Conservation (phyloP, 1,140 invertebrate genomes). For the Drosophila nebulosa region DNA sequence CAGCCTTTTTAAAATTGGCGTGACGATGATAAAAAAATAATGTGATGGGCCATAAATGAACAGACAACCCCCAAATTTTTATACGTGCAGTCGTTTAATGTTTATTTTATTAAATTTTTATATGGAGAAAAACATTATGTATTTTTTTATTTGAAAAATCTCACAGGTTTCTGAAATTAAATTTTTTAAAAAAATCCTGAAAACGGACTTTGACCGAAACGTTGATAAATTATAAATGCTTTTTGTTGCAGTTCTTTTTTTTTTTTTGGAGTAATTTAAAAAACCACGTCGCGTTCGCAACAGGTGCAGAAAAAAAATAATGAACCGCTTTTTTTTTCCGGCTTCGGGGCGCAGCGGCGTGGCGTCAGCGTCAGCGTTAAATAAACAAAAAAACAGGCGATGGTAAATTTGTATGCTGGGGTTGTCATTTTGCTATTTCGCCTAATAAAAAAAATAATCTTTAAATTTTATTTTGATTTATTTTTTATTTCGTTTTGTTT, state of each 20-base stretch:
- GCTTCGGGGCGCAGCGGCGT: not conserved
- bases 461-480: not conserved
- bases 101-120: too few species aligned
- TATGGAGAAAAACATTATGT: not conserved
- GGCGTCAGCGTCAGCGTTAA: too few species aligned
- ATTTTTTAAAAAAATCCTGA: constrained; percentile 10
- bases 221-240: constrained; percentile 50
- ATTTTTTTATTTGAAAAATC: not conserved
- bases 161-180: constrained; percentile 28
- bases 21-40: too few species aligned
- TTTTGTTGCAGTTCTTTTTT: constrained; percentile 18
- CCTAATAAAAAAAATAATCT: constrained; percentile 25
- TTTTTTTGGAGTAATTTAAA: not conserved
- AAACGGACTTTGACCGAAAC: constrained; percentile 33
- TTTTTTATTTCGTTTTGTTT: too few species aligned
- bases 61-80: too few species aligned
- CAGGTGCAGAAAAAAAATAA: constrained; percentile 12
- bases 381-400: constrained; percentile 45
- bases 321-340: not conserved
- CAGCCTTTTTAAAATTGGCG: too few species aligned
- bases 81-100: too few species aligned
- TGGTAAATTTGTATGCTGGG: constrained; percentile 29
- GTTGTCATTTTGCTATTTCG: not conserved
- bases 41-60: too few species aligned
- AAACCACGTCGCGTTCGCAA: constrained; percentile 9